These are phyloP conservation scores for Catonia carolina DNA, from an alignment of 2,888 invertebrate species.

Conservation along the genomic window DNA sequence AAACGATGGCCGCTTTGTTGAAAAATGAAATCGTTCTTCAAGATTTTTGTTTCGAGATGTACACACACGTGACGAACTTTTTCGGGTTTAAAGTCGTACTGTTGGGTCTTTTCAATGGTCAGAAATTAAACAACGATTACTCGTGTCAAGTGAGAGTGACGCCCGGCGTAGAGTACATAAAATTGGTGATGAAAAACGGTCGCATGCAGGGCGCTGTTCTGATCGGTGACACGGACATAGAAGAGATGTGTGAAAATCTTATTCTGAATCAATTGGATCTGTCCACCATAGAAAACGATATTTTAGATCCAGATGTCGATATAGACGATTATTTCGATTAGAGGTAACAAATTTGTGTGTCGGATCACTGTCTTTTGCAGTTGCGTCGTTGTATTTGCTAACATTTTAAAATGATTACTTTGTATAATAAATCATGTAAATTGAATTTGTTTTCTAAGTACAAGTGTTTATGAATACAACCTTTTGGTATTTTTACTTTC, in stretches of 20 bases:
- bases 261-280: slow-evolving; percentile 92
- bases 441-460: too few relatives aligned
- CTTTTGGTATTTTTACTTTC: too few relatives aligned
- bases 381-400: too few relatives aligned
- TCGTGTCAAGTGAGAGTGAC: slow-evolving; percentile 82
- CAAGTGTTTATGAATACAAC: too few relatives aligned
- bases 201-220: slow-evolving; percentile 87
- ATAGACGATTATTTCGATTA: slow-evolving; percentile 99
- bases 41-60: slow-evolving; percentile 97
- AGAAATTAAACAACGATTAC: slow-evolving; percentile 68
- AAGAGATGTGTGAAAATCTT: slow-evolving; percentile 97
- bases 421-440: too few relatives aligned
- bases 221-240: slow-evolving; percentile 94
- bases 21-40: slow-evolving; percentile 60
- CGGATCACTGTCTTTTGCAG: too few relatives aligned
- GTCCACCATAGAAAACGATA: slow-evolving; percentile 78
- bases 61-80: slow-evolving; percentile 91
- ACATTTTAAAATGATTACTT: too few relatives aligned
- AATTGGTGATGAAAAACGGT: slow-evolving; percentile 78
- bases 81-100: slow-evolving; percentile 91
- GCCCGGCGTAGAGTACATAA: slow-evolving; percentile 72
- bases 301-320: slow-evolving; percentile 91
- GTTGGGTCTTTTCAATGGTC: slow-evolving; percentile 88
- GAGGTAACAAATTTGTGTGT: slow-evolving; percentile 53
- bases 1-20: slow-evolving; percentile 67